Evolutionary conservation across 2,113 vertebrate species (phyloP), one percentile per base, ranked within the genome.

Genomic region (Coturnix japonica): DNA sequence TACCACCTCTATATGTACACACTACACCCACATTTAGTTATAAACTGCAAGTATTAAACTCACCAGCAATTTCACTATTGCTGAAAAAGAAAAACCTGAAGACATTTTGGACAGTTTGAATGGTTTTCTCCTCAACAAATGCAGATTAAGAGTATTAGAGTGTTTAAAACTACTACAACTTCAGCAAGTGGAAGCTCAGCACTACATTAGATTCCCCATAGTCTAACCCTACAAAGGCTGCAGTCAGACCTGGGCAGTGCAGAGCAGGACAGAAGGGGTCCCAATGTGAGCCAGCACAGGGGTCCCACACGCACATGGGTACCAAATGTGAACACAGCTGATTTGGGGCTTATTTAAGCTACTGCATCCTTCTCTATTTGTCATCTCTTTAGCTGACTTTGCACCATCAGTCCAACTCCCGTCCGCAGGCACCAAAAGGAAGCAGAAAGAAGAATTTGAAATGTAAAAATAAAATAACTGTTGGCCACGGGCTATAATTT

Each of bases 401-500:
- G 88, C 91, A 91, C 90, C 95, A 95, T 97, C 88, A 97, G 93
- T 74, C 69, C 76, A 89, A 83, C 89, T 95, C 91, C 95, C 97
- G 94, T 97, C 96, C 93, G 78, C 89, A 88, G 94, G 87, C 94
- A 94, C 82, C 23, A 6, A 95, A 91, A 96, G 97, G 95, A 87
- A 95, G 94, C 93, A 95, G 91, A 98, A 97, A 97, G 97, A 86
- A 65, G 95, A 97, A 96, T 96, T 83, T 96, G 92, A 96, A 97
- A 97, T 95, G 95, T 96, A 96, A 96, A 97, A 97, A 97, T 97
- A 96, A 97, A 98, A 93, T 97, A 97, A 97, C 95, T 97, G 95
- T 94, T 81, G 89, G 91, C 93, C 91, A 95, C 51, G 89, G 91
- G 93, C 96, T 96, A 91, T 98, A 98, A 98, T 97, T 97, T 95